Evolutionary conservation across 2,113 vertebrate species (phyloP), one percentile per base, ranked within the genome.

Genomic region (Microtus pennsylvanicus): DNA sequence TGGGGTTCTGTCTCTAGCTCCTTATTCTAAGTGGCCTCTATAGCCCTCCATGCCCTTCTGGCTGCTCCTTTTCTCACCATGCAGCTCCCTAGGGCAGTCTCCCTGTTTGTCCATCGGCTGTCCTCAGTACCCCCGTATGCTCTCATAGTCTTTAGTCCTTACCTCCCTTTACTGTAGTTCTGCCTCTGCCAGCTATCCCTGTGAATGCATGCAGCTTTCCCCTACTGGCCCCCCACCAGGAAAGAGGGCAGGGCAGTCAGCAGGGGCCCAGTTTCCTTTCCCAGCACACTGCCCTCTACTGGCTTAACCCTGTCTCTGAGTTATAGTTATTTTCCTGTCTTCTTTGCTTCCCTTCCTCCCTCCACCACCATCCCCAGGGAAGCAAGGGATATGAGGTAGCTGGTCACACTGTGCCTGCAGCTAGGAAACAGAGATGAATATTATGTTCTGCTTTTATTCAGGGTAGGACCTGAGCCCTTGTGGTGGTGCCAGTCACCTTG

Each of bases 281-380:
- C 63, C 26, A 69, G 0, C 26, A 93, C 67, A 88, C 90, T 92
- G 80, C 95, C 97, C 97, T 97, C 52, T 52, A 52, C 52, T 52
- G 52, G 52, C 52, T 52, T 52, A 52, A 16, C 52, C 52, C 52
- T 52, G 14, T 82, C 58, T 94, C 14, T 61, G 70, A 87, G 26
- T 61, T 83, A 72, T 1, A 61, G 28, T 55, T 86, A 38, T 38
- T 61, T 76, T 87, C 12, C 55, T 74, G 47, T 38, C n/a, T 78
- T 33, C 50, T 38, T 67, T 45, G 16, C 33, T 38, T 90, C 75
- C 38, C n/a, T 70, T 63, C n/a, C 38, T 83, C 28, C 58, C 26
- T 45, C 47, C 33, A 22, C 21, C 5, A 35, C 19, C 9, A 33
- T 10, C 7, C 8, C 24, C 13, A 3, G 50, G 21, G 50, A 58